Base-by-base conservation (phyloP, 2,113 vertebrate species). In the Nanorana parkeri region DNA sequence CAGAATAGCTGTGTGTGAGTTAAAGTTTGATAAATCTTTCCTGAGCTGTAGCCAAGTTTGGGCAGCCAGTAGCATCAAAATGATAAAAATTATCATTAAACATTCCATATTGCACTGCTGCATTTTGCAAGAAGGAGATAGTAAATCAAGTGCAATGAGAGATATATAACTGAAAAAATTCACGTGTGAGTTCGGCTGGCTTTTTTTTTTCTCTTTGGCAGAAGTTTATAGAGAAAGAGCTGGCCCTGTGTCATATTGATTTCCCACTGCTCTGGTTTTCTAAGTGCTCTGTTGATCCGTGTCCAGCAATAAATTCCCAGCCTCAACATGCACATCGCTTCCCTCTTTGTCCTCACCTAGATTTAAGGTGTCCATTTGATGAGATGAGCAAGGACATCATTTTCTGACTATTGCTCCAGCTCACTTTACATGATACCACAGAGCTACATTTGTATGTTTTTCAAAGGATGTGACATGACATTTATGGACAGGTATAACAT, bases 281-380 rank as follows among this genome's bases (percentile, higher is more conserved):
- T 92, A 94, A 94, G 92, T 93, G 94, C 93, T 94, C 94, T 93
- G 92, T 86, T 94, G 94, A 94, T 94, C 94, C 91, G 89, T 93
- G 90, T 92, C 93, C 91, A 93, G 92, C 93, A 94, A 94, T 94
- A 93, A 93, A 93, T 93, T 94, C 91, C 92, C 92, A 92, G 94
- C 91, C 93, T 92, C 89, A 89, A 91, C 93, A 90, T 90, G 92
- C 92, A 89, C 92, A 91, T 92, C 93, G 88, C 91, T 91, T 92
- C 90, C 88, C 88, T 92, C 90, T 94, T 94, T 94, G 92, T 93
- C 91, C 94, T 94, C 93, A 92, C 93, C 92, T 91, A 93, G 92
- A 94, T 94, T 94, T 94, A 94, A 94, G 94, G 92, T 92, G 90
- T 92, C 92, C 93, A 93, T 91, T 93, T 94, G 93, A 94, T 94